Base-by-base conservation (phyloP, 2,888 invertebrate species). In the Cheilosia grossa region DNA sequence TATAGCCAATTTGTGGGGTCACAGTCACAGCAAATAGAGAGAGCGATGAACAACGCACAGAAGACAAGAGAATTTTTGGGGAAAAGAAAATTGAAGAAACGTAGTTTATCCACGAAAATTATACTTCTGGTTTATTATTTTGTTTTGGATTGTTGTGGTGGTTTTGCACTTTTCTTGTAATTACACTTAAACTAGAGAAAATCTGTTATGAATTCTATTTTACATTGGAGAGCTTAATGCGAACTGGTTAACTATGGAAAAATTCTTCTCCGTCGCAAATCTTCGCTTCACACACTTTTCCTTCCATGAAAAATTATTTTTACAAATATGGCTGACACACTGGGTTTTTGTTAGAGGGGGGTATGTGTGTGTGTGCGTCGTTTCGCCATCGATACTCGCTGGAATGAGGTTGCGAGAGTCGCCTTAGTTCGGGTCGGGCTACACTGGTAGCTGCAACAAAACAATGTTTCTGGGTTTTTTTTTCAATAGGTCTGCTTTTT, bases 201-300 rank as follows among this genome's bases (percentile, higher is more conserved):
- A 81, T 70, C 61, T 61, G 66, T 75, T 63, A 74, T 21, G 56
- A 70, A 70, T 82, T 72, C 79, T 44, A 19, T 63, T 75, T 85
- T 81, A 85, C 85, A 85, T 85, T 77, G 80, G 81, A 85, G 81
- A 85, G 81, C 85, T 81, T 85, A 75, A 77, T 81, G 75, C 81
- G 85, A 72, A 81, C 80, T 75, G 80, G 81, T 85, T 72, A 85
- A 85, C 69, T 85, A 72, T 81, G 85, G 85, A 81, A 85, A 75
- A 85, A 85, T 75, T 85, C 70, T 85, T 85, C 85, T 85, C 85
- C 85, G 85, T 85, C 81, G 85, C 81, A 85, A 67, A 30, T 72
- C 61, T 81, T 85, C 75, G 85, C 72, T 72, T 77, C 80, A 80
- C 80, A 85, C 80, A 85, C 80, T 80, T 85, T 80, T 85, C 64